These are phyloP conservation scores for Ganaspis brasiliensis DNA, from an alignment of 2,888 invertebrate genomes.

Conservation along the genomic window DNA sequence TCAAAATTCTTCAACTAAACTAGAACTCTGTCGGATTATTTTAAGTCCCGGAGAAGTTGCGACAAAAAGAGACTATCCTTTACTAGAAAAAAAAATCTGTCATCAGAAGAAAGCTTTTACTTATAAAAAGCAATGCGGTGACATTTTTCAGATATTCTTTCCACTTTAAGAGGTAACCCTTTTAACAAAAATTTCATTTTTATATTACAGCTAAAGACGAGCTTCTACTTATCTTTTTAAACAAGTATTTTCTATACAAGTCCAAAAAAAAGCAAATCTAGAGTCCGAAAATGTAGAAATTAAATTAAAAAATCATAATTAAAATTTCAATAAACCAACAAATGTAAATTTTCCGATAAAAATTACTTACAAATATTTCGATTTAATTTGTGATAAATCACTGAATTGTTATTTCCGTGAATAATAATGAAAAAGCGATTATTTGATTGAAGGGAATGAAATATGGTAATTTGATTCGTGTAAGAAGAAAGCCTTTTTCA, in stretches of 20 bases:
- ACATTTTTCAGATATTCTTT: slow-evolving; percentile 8
- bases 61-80: slow-evolving; percentile 10
- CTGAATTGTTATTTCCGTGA: too few relatives aligned
- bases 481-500: background rate
- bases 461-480: background rate
- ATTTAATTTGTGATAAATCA: too few relatives aligned
- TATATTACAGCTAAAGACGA: too few relatives aligned
- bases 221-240: too few relatives aligned
- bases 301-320: too few relatives aligned
- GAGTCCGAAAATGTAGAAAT: too few relatives aligned
- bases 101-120: background rate
- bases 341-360: too few relatives aligned
- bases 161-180: background rate
- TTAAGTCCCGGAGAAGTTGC: background rate
- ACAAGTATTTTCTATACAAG: too few relatives aligned
- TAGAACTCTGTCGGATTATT: slow-evolving; percentile 11
- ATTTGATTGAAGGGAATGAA: background rate
- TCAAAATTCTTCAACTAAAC: background rate
- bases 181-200: background rate
- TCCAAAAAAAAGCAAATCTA: too few relatives aligned
- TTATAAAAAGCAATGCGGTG: background rate
- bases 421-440: background rate
- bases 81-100: background rate
- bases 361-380: too few relatives aligned
- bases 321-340: too few relatives aligned